Evolutionary conservation across 2,797 vertebrate species (phyloP), one percentile per base, ranked within the genome.

Genomic region (Crocidura indochinensis): DNA sequence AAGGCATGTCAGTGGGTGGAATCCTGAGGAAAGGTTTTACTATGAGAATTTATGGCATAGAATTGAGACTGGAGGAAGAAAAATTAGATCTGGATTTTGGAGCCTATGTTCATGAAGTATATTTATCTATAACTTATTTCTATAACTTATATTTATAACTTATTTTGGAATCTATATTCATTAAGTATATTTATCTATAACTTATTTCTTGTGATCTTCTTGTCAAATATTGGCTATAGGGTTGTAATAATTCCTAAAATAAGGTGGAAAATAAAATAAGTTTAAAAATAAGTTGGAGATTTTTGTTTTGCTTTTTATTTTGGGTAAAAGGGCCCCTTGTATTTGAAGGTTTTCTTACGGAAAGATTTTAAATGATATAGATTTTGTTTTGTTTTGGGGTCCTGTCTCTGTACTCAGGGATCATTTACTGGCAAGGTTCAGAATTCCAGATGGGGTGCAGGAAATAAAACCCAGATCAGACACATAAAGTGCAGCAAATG

Each of bases 311-410:
- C 8, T 64, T 62, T 46, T 62, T 29, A 44, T 69, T 27, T 67
- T 91, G 76, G 22, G 17, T 60, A 31, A 3, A 31, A 12, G 82
- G 14, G 6, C 29, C 68, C 44, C 53, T n/a, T 78, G 51, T 46
- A 19, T 77, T 81, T 91, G 47, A 19, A 72, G n/a, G 72, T 94
- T 69, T 71, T 82, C 74, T 56, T 78, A 14, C n/a, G 51, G 27
- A 27, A 64, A 60, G 29, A 68, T 68, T 85, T 91, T 77, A 80
- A 38, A 38, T 38, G 38, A 38, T 2, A 38, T 38, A 38, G 5
- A 38, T 38, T 38, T 38, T 38, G 38, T 38, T 60, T 29, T 62
- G 64, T 69, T 60, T 60, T 60, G 56, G 19, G 56, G 17, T 60
- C 56, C 56, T 60, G 56, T 3, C 56, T 60, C 56, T 60, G 56